These are phyloP conservation scores for Vanessa tameamea DNA, from an alignment of 1,140 invertebrate species.

Conservation along the genomic window DNA sequence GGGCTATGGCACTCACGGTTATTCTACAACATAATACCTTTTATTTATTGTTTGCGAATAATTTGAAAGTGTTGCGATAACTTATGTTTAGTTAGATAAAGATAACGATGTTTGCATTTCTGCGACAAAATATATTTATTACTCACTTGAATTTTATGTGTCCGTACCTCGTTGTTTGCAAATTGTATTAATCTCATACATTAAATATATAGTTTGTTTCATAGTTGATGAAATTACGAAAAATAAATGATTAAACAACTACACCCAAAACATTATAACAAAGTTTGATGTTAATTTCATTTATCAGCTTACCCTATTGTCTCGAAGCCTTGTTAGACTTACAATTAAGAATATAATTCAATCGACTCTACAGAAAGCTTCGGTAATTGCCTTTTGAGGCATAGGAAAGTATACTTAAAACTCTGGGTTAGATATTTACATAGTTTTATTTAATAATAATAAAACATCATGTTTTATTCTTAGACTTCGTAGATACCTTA, in stretches of 20 bases:
- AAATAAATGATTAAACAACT: too few relatives aligned
- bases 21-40: constrained; percentile 7
- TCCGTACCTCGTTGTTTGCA: too few relatives aligned
- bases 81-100: not conserved
- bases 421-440: not conserved
- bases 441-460: not conserved
- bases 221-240: too few relatives aligned
- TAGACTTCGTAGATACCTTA: too few relatives aligned
- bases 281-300: not conserved
- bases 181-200: too few relatives aligned
- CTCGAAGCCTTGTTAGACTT: not conserved
- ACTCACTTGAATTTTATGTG: too few relatives aligned
- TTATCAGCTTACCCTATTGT: not conserved
- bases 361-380: not conserved
- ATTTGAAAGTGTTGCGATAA: constrained; percentile 10
- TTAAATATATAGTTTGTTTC: too few relatives aligned
- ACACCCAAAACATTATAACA: too few relatives aligned
- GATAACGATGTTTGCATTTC: constrained; percentile 4
- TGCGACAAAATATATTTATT: constrained; percentile 2
- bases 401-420: not conserved
- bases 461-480: not conserved
- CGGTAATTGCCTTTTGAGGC: not conserved
- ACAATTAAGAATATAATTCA: not conserved
- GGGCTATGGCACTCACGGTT: not conserved
- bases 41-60: constrained; percentile 17